phyloP scores from a whole-genome alignment of 30 jellyfish, hydroid and myxozoan genomes.

The Clytia hemisphaerica region DNA sequence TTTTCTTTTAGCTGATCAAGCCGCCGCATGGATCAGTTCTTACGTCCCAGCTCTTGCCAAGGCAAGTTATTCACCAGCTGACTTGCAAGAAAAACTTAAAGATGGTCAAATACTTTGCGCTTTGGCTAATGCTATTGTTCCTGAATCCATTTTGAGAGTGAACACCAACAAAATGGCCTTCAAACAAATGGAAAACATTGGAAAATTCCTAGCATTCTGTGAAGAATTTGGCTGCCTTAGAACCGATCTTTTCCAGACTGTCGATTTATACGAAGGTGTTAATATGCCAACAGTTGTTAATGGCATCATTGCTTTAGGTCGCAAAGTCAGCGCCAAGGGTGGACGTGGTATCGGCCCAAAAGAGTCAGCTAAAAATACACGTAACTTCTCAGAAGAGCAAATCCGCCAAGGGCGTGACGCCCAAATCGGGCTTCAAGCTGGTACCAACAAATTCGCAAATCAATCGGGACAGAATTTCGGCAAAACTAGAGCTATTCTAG shows the following conservation, averaged over 20 bases:
- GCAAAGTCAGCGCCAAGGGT: conserved; percentile 60
- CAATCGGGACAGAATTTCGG: conserved; percentile 84
- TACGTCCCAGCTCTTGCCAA: no score
- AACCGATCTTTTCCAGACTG: conserved; percentile 31
- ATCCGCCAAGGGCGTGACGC: conserved; percentile 67
- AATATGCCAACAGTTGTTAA: conserved; percentile 68
- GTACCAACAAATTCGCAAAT: conserved; percentile 65
- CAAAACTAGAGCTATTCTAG: conserved; percentile 67
- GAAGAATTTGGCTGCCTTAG: not conserved
- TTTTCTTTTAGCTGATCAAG: no score
- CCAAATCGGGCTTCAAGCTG: conserved; percentile 76
- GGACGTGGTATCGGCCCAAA: conserved; percentile 82
- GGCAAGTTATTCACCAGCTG: no score
- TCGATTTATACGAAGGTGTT: conserved; percentile 31
- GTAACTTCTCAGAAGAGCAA: conserved; percentile 90
- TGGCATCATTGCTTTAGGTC: conserved; percentile 77
- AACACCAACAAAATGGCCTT: conserved; percentile 50
- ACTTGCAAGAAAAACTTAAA: conserved; percentile 45
- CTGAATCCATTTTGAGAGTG: not conserved
- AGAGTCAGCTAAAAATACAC: conserved; percentile 69
- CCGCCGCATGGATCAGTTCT: no score
- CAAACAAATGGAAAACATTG: conserved; percentile 44
- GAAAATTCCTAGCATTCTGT: conserved; percentile 25
- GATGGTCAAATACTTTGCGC: conserved; percentile 61
- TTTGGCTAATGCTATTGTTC: conserved; percentile 9